Percentiles rank a stretch among this genome's conserved stretches.
Evolutionary conservation across 2,888 invertebrate genomes (phyloP).

Genomic region (Ypsolopha scabrella): DNA sequence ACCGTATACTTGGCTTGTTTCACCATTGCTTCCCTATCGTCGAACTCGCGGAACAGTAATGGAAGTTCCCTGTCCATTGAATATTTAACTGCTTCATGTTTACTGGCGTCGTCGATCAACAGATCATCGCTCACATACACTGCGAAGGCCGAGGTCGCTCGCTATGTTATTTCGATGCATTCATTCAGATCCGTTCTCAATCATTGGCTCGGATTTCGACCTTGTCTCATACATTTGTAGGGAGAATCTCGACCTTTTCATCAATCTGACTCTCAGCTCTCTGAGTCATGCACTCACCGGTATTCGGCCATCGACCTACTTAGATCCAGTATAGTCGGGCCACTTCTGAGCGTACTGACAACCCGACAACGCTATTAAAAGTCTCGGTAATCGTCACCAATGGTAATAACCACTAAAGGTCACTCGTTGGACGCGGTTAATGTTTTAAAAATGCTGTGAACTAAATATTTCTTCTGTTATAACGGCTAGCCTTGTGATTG

Average conservation of each 20-base stretch:
- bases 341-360: conserved; percentile 9
- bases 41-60: background rate
- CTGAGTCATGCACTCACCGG: conserved; percentile 45
- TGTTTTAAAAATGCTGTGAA: background rate
- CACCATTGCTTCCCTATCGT: too few relatives aligned
- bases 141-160: conserved; percentile 45
- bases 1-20: too few relatives aligned
- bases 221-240: background rate
- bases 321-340: conserved; percentile 17
- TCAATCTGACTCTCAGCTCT: conserved; percentile 16
- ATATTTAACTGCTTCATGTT: conserved; percentile 4
- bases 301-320: conserved; percentile 65
- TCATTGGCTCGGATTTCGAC: background rate
- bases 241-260: conserved; percentile 17
- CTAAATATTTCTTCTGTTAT: background rate
- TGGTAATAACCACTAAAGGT: conserved; percentile 1
- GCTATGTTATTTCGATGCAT: conserved; percentile 49
- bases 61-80: background rate
- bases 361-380: conserved; percentile 4
- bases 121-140: conserved; percentile 13
- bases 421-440: background rate
- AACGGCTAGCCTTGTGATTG: too few relatives aligned
- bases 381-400: conserved; percentile 4
- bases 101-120: conserved; percentile 14
- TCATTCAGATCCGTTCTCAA: conserved; percentile 29